phyloP scores from a whole-genome alignment of 2,113 vertebrate genomes.

The Toxotes jaculatrix region DNA sequence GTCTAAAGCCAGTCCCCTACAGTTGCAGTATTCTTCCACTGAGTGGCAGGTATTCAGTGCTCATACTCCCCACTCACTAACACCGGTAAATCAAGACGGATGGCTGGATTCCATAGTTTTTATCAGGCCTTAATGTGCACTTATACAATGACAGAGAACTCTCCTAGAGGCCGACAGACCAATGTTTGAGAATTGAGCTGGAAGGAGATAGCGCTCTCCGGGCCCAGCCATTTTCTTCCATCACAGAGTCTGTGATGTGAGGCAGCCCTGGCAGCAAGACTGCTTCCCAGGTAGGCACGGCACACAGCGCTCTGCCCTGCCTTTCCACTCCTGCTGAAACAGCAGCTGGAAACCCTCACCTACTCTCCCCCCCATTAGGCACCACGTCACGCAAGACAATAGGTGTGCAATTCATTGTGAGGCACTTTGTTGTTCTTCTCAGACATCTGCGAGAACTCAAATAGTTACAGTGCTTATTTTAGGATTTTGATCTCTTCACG shows the following conservation, averaged over 20 bases:
- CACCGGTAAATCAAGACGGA: slow-evolving; percentile 77
- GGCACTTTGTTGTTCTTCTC: slow-evolving; percentile 54
- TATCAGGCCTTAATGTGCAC: slow-evolving; percentile 78
- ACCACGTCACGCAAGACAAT: slow-evolving; percentile 55
- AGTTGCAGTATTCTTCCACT: slow-evolving; percentile 77
- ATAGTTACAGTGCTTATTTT: slow-evolving; percentile 23
- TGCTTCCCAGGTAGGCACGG: slow-evolving; percentile 57
- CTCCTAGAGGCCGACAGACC: slow-evolving; percentile 56
- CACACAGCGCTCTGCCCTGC: slow-evolving; percentile 39
- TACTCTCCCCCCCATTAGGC: slow-evolving; percentile 49
- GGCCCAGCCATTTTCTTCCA: slow-evolving; percentile 61
- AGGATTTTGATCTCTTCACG: slow-evolving; percentile 8
- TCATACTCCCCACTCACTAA: slow-evolving; percentile 47
- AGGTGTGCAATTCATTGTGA: slow-evolving; percentile 28
- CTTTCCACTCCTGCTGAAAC: slow-evolving; percentile 53
- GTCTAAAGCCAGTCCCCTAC: slow-evolving; percentile 34
- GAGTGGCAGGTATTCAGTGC: slow-evolving; percentile 77
- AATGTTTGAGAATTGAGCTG: slow-evolving; percentile 65
- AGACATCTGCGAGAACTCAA: slow-evolving; percentile 33
- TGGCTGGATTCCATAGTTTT: slow-evolving; percentile 69
- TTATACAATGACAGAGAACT: slow-evolving; percentile 74
- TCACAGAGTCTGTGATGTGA: slow-evolving; percentile 66
- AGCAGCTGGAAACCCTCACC: slow-evolving; percentile 62
- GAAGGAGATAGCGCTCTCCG: slow-evolving; percentile 58
- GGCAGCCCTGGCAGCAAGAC: slow-evolving; percentile 53